These are phyloP conservation scores for Istiophorus platypterus DNA, from an alignment of 2,113 vertebrate species.

Conservation along the genomic window DNA sequence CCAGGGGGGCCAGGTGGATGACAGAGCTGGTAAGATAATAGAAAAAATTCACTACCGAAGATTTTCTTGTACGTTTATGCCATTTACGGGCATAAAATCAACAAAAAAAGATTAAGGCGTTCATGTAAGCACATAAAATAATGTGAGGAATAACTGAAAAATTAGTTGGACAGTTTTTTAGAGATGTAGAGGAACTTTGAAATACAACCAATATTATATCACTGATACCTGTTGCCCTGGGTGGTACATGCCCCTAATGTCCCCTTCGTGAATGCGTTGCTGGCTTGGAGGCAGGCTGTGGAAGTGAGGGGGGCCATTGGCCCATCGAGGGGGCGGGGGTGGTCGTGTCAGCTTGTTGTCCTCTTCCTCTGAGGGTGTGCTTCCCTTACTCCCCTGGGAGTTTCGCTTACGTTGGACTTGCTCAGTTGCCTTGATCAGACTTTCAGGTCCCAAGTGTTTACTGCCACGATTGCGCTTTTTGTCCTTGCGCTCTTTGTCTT, in stretches of 20 bases:
- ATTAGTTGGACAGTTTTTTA: background rate
- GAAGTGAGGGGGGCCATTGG: conserved; percentile 76
- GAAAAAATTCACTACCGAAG: background rate
- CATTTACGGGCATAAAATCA: no score
- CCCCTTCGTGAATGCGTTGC: conserved; percentile 56
- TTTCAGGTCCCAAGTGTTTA: conserved; percentile 84
- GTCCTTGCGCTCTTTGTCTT: conserved; percentile 90
- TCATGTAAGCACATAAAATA: no score
- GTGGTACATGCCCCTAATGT: conserved; percentile 71
- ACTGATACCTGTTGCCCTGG: conserved; percentile 79
- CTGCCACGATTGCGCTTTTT: conserved; percentile 87
- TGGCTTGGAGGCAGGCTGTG: conserved; percentile 79
- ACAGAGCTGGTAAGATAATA: conserved; percentile 65
- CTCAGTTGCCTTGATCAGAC: conserved; percentile 84
- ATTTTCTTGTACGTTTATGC: background rate
- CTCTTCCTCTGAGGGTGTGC: conserved; percentile 66
- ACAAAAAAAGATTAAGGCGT: background rate
- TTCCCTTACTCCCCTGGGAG: conserved; percentile 81
- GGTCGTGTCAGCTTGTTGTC: conserved; percentile 57
- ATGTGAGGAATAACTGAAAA: background rate
- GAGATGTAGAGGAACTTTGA: background rate
- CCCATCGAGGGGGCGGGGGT: conserved; percentile 70
- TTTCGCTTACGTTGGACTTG: conserved; percentile 84
- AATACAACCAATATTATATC: background rate
- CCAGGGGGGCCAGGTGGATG: conserved; percentile 76